A percentile compares a stretch with the other conserved stretches of the same genome.
Evolutionary conservation across 2,797 vertebrate species (phyloP).

Genomic region (Masticophis lateralis): DNA sequence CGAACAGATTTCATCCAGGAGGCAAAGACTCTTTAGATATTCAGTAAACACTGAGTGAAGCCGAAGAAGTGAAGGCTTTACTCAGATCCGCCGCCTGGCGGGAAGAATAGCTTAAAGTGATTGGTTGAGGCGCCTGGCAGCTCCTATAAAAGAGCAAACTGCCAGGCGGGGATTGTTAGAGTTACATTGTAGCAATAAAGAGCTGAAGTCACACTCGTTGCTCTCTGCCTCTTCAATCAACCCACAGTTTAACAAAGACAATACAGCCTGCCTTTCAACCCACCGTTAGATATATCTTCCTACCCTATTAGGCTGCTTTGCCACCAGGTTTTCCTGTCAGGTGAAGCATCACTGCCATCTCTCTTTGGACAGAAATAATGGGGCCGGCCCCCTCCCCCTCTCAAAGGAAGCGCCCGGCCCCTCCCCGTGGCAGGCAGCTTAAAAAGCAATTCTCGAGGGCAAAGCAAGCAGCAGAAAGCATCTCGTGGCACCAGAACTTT

Average conservation of each 20-base stretch:
- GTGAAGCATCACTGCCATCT: background rate
- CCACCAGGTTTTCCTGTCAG: background rate
- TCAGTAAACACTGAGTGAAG: no score
- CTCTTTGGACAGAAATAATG: background rate
- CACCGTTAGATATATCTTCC: background rate
- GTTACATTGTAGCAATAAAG: no score
- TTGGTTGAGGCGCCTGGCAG: no score
- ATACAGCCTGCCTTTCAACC: background rate
- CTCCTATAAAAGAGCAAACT: no score
- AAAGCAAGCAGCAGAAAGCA: background rate
- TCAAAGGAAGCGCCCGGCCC: background rate
- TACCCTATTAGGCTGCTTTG: background rate
- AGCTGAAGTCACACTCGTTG: no score
- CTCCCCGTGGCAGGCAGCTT: background rate
- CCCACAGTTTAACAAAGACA: no score
- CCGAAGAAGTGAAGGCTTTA: no score
- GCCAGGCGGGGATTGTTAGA: no score
- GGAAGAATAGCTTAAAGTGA: no score
- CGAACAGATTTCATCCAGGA: background rate
- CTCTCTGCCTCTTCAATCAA: no score
- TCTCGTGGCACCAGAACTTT: background rate
- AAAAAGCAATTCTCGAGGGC: background rate
- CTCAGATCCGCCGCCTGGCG: no score
- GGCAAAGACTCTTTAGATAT: background rate
- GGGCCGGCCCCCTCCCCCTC: background rate